Evolutionary conservation across 2,888 invertebrate species (phyloP).

Genomic region (Drosophila prostipennis): DNA sequence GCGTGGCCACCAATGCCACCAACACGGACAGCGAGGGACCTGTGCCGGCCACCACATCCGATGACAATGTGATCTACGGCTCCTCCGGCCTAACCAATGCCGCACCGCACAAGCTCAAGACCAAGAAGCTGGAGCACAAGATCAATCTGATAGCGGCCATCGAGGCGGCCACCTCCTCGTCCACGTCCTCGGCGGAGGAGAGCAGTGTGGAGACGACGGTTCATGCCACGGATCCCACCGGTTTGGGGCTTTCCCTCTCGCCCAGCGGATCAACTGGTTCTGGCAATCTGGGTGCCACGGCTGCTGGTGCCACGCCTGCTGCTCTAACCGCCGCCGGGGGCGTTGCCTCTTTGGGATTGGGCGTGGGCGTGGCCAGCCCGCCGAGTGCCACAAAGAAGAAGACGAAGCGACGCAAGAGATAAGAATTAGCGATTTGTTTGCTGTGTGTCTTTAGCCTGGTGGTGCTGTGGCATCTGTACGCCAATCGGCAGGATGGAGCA

Average conservation of each 20-base stretch:
- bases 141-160: constrained; percentile 81
- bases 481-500: constrained; percentile 52
- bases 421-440: constrained; percentile 85
- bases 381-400: constrained; percentile 83
- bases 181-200: constrained; percentile 82
- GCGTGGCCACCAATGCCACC: constrained; percentile 54
- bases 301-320: neutral
- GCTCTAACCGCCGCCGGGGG: constrained; percentile 3
- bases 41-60: constrained; percentile 80
- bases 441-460: constrained; percentile 84
- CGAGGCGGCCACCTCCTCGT: constrained; percentile 81
- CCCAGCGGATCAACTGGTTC: neutral
- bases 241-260: constrained; percentile 1
- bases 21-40: constrained; percentile 81
- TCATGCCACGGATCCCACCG: constrained; percentile 21
- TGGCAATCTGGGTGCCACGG: neutral
- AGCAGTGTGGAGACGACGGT: constrained; percentile 72
- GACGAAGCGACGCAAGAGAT: constrained; percentile 84
- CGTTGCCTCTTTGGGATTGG: constrained; percentile 20
- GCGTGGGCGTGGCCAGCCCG: constrained; percentile 54
- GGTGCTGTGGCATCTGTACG: constrained; percentile 82
- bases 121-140: constrained; percentile 82
- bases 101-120: constrained; percentile 74
- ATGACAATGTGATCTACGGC: constrained; percentile 63
- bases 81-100: constrained; percentile 18